Evolutionary conservation across 2,888 invertebrate genomes (phyloP).

Genomic region (Agrochola litura): DNA sequence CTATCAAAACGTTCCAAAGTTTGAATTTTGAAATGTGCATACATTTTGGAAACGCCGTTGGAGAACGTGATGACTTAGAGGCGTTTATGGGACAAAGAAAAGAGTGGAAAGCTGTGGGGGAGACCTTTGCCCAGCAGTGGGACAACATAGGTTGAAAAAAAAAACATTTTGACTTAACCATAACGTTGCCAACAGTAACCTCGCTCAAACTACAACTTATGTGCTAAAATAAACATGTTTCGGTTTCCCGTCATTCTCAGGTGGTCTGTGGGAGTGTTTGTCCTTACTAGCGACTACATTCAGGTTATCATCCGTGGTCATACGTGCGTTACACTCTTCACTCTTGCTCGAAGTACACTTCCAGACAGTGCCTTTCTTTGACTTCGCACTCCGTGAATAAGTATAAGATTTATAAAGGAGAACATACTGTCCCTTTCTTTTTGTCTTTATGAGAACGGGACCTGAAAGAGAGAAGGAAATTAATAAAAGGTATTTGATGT

Average conservation of each 20-base stretch:
- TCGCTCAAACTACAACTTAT: conserved; percentile 40
- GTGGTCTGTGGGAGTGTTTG: conserved; percentile 76
- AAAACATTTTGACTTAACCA: background rate
- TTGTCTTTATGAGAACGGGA: conserved; percentile 81
- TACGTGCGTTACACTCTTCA: conserved; percentile 78
- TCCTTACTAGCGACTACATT: conserved; percentile 78
- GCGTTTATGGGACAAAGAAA: too few relatives aligned
- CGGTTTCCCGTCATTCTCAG: conserved; percentile 74
- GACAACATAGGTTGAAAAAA: too few relatives aligned
- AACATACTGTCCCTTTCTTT: conserved; percentile 79
- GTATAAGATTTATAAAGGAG: conserved; percentile 79
- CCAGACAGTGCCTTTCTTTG: conserved; percentile 86
- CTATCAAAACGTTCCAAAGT: background rate
- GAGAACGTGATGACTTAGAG: too few relatives aligned
- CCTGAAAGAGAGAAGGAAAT: conserved; percentile 70
- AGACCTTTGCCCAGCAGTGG: too few relatives aligned
- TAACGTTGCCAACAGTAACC: background rate
- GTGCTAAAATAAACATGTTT: conserved; percentile 87
- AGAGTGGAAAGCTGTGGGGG: too few relatives aligned
- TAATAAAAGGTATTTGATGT: background rate
- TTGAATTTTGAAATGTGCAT: background rate
- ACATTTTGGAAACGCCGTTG: too few relatives aligned
- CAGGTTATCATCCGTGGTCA: conserved; percentile 80
- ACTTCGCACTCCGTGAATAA: conserved; percentile 79
- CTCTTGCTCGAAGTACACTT: conserved; percentile 81